These are phyloP conservation scores for Dissostichus mawsoni DNA, from an alignment of 2,113 vertebrate genomes.

Conservation along the genomic window DNA sequence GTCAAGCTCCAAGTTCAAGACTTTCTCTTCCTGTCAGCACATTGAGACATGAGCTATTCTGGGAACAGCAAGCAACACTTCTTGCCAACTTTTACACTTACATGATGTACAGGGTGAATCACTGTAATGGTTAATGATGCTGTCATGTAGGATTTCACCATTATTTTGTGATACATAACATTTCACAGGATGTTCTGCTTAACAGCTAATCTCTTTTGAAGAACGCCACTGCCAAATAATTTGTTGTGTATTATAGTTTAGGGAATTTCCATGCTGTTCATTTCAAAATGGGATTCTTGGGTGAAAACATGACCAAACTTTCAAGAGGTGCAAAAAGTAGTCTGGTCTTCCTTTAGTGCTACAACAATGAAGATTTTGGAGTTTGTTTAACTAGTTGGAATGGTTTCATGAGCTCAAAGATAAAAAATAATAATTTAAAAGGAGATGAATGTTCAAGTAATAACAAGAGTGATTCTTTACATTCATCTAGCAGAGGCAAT, in stretches of 20 bases:
- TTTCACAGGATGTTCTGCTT: slow-evolving; percentile 7
- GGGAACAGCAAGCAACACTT: slow-evolving; percentile 67
- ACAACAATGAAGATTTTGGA: background rate
- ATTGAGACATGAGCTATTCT: slow-evolving; percentile 55
- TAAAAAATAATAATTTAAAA: background rate
- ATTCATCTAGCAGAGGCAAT: background rate
- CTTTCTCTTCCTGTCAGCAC: slow-evolving; percentile 58
- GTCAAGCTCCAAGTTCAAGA: slow-evolving; percentile 61
- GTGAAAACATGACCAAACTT: background rate
- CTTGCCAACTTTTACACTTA: slow-evolving; percentile 38
- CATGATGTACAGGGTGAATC: slow-evolving; percentile 20
- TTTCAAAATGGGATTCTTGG: background rate
- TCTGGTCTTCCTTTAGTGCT: background rate
- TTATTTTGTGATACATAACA: no score
- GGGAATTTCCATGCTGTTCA: background rate
- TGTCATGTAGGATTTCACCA: slow-evolving; percentile 1
- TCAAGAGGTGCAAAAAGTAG: background rate
- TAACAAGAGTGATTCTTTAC: background rate
- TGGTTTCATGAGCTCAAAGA: background rate
- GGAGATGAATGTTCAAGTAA: background rate
- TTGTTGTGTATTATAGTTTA: background rate
- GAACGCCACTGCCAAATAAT: slow-evolving; percentile 2
- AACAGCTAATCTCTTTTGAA: background rate
- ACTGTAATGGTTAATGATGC: slow-evolving; percentile 6
- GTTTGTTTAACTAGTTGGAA: background rate